Evolutionary conservation across 2,888 invertebrate species (phyloP), one percentile per base, ranked within the genome.

Genomic region (Drosophila rubida): DNA sequence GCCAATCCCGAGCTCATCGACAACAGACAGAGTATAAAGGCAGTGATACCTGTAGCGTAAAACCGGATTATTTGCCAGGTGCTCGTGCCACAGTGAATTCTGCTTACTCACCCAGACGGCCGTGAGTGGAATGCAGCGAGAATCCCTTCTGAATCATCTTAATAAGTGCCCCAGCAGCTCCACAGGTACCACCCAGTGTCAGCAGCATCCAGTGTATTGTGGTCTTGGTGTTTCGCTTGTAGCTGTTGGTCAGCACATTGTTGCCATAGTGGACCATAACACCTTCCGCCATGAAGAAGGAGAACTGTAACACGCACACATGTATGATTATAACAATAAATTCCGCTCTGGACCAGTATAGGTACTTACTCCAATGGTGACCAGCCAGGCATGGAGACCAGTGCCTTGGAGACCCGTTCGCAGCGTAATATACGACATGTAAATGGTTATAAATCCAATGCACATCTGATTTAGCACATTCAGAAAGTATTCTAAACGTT

Each of bases 161-260:
- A n/a, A 90, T 72, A 0, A 91, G 71, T 0, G 83, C 84, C 0
- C 91, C 91, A 23, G 81, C 76, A 9, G 90, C 88, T 1, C 91
- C 91, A 49, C 86, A 85, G 2, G 75, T 58, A 14, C 91, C 90
- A 11, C 91, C 91, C 16, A 91, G 55, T 0, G 81, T 80, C 46
- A 90, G 78, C 0, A 91, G 63, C 0, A 91, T 54, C 91, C 91
- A 91, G 45, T 91, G 91, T 7, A 90, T 87, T 7, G 89, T 91
- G n/a, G 90, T 91, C 54, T 90, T 91, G 0, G 89, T 87, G 9
- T 73, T 78, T 1, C 91, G 80, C 32, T 82, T 88, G 48, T 87
- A 90, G 27, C 79, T 80, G 35, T 78, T 79, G 2, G 88, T 80
- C 5, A 90, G 48, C 1, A 87, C 86, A 69, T 91, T 91, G 45